These are phyloP conservation scores for Cataglyphis albicans DNA, from an alignment of 2,888 invertebrate species.

Conservation along the genomic window DNA sequence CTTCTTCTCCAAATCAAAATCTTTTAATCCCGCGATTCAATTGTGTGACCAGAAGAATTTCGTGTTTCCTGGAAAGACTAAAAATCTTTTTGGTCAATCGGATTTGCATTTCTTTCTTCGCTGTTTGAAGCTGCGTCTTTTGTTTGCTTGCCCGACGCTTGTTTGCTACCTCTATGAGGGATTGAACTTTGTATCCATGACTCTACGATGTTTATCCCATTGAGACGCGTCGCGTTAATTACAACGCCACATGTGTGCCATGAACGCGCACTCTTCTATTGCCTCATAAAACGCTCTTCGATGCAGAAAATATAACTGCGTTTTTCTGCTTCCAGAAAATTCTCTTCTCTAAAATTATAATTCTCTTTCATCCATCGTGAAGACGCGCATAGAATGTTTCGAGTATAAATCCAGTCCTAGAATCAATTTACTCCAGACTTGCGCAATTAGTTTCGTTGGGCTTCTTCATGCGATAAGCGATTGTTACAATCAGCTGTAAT, in stretches of 20 bases:
- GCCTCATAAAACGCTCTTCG: neutral
- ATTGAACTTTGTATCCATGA: slow-evolving; percentile 42
- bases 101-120: slow-evolving; percentile 6
- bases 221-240: slow-evolving; percentile 24
- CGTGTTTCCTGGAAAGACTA: neutral
- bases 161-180: slow-evolving; percentile 11
- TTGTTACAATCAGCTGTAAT: neutral
- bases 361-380: neutral
- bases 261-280: slow-evolving; percentile 7
- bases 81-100: slow-evolving; percentile 2
- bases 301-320: neutral
- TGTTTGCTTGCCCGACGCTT: slow-evolving; percentile 4
- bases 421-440: slow-evolving; percentile 5
- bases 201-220: slow-evolving; percentile 26
- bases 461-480: slow-evolving; percentile 10
- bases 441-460: slow-evolving; percentile 19
- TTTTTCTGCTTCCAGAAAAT: neutral
- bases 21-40: neutral
- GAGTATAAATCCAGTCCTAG: neutral
- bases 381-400: slow-evolving; percentile 8
- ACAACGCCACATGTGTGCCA: slow-evolving; percentile 8
- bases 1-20: neutral
- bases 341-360: neutral
- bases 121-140: neutral
- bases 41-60: neutral